Conservation (phyloP, 2,888 invertebrate genomes). For the Sympetrum striolatum region DNA sequence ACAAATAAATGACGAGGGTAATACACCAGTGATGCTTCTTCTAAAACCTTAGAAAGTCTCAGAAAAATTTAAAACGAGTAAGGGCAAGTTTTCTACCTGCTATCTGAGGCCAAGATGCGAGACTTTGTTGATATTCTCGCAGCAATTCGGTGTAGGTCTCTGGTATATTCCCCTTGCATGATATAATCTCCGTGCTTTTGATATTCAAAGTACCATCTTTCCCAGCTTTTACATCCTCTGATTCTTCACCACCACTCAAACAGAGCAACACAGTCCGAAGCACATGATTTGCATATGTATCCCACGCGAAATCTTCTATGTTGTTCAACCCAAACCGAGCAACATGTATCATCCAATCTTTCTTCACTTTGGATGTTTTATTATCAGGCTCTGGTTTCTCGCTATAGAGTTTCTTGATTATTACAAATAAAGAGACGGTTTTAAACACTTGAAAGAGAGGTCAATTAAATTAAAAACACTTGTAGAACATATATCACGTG, state of each 20-base stretch:
- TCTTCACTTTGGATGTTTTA: neutral
- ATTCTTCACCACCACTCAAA: constrained; percentile 69
- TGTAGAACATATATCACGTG: neutral
- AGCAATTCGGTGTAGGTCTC: constrained; percentile 69
- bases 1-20: too few relatives aligned
- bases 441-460: too few relatives aligned
- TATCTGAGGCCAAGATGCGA: constrained; percentile 80
- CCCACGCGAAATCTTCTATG: constrained; percentile 82
- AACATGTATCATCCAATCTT: constrained; percentile 70
- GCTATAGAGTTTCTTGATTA: neutral
- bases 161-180: constrained; percentile 57
- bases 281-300: constrained; percentile 78
- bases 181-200: neutral
- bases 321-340: constrained; percentile 82
- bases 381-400: constrained; percentile 55
- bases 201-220: constrained; percentile 57
- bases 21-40: too few relatives aligned
- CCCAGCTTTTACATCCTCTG: constrained; percentile 52
- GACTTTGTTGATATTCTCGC: constrained; percentile 66
- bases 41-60: neutral
- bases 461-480: neutral
- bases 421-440: neutral
- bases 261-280: constrained; percentile 75
- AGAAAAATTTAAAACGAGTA: neutral
- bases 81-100: constrained; percentile 50